phyloP scores from a whole-genome alignment of 2,888 invertebrate species.

The Aspidapion aeneum region DNA sequence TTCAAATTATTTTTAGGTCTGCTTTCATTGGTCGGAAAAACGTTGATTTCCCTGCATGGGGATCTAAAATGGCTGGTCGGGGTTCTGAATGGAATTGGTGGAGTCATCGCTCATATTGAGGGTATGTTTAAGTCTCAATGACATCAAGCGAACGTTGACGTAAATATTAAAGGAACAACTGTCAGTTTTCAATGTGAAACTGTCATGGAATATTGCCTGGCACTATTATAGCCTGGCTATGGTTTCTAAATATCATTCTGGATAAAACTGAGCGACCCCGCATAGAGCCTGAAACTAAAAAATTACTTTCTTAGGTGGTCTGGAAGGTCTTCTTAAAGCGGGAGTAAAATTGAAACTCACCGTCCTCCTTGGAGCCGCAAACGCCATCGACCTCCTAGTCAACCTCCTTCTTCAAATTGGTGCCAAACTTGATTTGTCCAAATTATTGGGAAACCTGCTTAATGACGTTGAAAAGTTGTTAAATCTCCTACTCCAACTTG shows the following conservation, averaged over 20 bases:
- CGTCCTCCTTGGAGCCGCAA: conserved; percentile 19
- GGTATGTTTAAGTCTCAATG: not conserved
- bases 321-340: conserved; percentile 22
- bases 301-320: conserved; percentile 22
- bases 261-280: no score
- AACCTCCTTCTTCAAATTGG: conserved; percentile 23
- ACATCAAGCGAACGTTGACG: not conserved
- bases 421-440: conserved; percentile 19
- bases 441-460: conserved; percentile 14
- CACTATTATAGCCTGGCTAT: no score
- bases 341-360: conserved; percentile 22
- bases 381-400: conserved; percentile 24
- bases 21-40: conserved; percentile 10
- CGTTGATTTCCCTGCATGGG: conserved; percentile 14
- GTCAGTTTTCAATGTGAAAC: no score
- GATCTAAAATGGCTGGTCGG: conserved; percentile 21
- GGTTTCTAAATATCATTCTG: no score
- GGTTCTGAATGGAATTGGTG: conserved; percentile 23
- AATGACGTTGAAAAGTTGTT: conserved; percentile 17
- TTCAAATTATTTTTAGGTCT: no score
- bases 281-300: no score
- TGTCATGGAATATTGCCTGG: no score
- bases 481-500: conserved; percentile 21
- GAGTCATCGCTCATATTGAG: conserved; percentile 14
- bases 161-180: no score